phyloP scores from a whole-genome alignment of 2,888 invertebrate species.

The Platycnemis pennipes region DNA sequence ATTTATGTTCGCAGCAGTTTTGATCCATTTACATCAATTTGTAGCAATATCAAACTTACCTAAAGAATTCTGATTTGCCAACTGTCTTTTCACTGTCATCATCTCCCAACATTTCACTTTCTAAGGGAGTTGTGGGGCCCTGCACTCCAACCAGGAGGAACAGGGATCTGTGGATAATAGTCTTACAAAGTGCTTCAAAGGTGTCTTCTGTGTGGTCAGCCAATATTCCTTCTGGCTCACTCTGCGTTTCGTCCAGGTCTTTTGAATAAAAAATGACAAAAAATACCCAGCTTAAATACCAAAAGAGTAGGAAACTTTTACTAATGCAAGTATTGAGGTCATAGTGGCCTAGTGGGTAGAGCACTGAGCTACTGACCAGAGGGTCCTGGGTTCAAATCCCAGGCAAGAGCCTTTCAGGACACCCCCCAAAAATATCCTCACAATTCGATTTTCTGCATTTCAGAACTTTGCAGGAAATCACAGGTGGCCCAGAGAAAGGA shows the following conservation, averaged over 20 bases:
- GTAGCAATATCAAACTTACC: background rate
- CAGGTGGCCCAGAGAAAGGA: too few species aligned
- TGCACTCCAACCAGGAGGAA: slow-evolving; percentile 80
- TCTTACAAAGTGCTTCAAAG: slow-evolving; percentile 78
- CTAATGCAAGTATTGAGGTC: too few species aligned
- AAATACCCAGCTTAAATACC: background rate
- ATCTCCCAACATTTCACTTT: slow-evolving; percentile 67
- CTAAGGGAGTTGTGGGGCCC: slow-evolving; percentile 75
- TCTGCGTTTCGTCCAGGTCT: slow-evolving; percentile 70
- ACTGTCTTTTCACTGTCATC: slow-evolving; percentile 73
- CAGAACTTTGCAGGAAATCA: too few species aligned
- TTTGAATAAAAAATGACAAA: background rate
- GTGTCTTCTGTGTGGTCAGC: slow-evolving; percentile 68
- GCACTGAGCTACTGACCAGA: too few species aligned
- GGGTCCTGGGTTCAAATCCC: too few species aligned
- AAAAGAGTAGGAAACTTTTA: too few species aligned
- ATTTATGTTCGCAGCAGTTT: too few species aligned
- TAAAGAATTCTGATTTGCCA: slow-evolving; percentile 30
- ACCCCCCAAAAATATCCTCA: too few species aligned
- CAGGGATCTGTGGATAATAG: slow-evolving; percentile 79
- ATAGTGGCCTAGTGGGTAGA: too few species aligned
- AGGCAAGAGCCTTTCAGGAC: too few species aligned
- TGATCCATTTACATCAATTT: too few species aligned
- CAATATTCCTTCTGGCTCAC: slow-evolving; percentile 70
- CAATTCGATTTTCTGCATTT: too few species aligned